Evolutionary conservation across 2,888 invertebrate genomes (phyloP), one percentile per base, ranked within the genome.

Genomic region (Synergus laeviventris): DNA sequence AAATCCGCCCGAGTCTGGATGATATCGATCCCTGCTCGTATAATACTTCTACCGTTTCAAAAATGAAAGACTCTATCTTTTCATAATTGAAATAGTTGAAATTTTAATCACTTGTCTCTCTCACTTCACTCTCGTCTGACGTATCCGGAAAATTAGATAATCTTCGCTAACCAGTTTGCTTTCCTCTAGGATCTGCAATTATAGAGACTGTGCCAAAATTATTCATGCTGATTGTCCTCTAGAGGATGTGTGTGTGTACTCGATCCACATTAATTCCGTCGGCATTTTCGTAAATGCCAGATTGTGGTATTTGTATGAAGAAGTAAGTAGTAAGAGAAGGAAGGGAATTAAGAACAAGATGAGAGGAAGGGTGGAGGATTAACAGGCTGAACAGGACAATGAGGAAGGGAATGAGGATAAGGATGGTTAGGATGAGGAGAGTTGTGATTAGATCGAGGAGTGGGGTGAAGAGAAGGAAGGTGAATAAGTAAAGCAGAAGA

Each of bases 21-120:
- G 74, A 70, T 79, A 81, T 81, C 80, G 81, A 81, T 78, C 78
- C 74, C 45, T 61, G 79, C 78, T 75, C 75, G n/a, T n/a, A 76
- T 76, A 79, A 81, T 79, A 76, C 77, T 81, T 81, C 76, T 60
- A 73, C 8, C 2, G n/a, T 45, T 45, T n/a, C 9, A 39, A 2
- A 39, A 39, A 39, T 7, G 9, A 39, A 7, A n/a, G 12, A 49
- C 8, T 8, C 1, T 16, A 16, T 16, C 45, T 45, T 16, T 45
- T 45, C 0, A 16, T 45, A 16, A 45, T 45, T 7, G 1, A 16
- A 7, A 7, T 45, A 7, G 5, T 16, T 16, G 5, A 45, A 16
- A 16, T 45, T 45, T 45, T 45, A 11, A 18, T 3, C 18, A 9
- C 8, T 54, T 54, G 16, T 14, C 14, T 45, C 5, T 45, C 16